These are phyloP conservation scores for Phortica magna DNA, from an alignment of 2,888 invertebrate genomes.

Conservation along the genomic window DNA sequence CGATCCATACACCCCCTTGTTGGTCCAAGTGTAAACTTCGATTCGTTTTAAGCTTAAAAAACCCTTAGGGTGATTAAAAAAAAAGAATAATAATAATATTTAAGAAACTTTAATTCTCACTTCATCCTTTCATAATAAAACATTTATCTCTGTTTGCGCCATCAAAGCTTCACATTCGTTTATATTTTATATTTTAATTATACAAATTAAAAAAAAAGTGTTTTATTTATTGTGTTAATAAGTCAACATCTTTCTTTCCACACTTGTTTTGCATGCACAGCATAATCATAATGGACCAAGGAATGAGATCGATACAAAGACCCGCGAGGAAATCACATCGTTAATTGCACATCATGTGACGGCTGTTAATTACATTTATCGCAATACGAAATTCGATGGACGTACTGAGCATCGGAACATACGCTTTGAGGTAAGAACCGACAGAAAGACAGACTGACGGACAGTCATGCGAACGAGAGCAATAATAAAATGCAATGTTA, in stretches of 20 bases:
- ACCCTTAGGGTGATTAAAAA: too few relatives aligned
- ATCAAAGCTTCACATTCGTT: background rate
- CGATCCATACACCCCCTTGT: too few relatives aligned
- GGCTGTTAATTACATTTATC: slow-evolving; percentile 98
- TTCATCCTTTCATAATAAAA: too few relatives aligned
- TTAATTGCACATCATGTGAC: slow-evolving; percentile 99
- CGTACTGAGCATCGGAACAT: slow-evolving; percentile 93
- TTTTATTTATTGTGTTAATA: background rate
- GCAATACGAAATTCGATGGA: slow-evolving; percentile 96
- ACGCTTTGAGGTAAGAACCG: slow-evolving; percentile 90
- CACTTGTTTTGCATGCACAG: slow-evolving; percentile 77
- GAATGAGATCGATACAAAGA: slow-evolving; percentile 89
- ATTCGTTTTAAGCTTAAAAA: too few relatives aligned
- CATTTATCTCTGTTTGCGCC: too few relatives aligned
- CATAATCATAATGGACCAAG: slow-evolving; percentile 86
- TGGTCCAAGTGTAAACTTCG: too few relatives aligned
- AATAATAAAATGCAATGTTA: too few relatives aligned
- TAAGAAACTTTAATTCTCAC: too few relatives aligned
- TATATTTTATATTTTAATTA: background rate
- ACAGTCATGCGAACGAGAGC: too few relatives aligned
- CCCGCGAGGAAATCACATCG: slow-evolving; percentile 97
- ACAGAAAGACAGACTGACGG: background rate
- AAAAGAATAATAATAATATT: too few relatives aligned
- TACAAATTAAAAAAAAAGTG: too few relatives aligned
- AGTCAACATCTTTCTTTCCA: background rate